These are phyloP conservation scores for Chrysochloris asiatica DNA, from an alignment of 2,113 vertebrate species.

Conservation along the genomic window DNA sequence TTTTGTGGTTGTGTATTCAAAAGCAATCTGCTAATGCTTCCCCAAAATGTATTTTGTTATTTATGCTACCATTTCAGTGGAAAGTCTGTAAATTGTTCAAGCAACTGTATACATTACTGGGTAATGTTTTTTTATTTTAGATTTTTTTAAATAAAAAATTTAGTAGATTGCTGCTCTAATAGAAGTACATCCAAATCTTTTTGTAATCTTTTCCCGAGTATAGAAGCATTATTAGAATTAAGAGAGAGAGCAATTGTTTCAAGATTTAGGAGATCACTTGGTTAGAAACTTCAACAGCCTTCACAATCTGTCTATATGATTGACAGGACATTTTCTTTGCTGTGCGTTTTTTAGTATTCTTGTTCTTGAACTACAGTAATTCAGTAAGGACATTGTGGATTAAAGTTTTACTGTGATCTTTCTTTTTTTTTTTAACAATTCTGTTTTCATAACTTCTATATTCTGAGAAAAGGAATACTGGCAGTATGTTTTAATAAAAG, in stretches of 20 bases:
- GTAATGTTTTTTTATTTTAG: constrained; percentile 78
- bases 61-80: constrained; percentile 87
- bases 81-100: constrained; percentile 85
- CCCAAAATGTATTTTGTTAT: constrained; percentile 87
- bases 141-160: constrained; percentile 58
- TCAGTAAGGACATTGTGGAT: constrained; percentile 75
- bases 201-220: constrained; percentile 77
- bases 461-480: constrained; percentile 76
- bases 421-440: constrained; percentile 67
- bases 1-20: constrained; percentile 90
- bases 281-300: constrained; percentile 87
- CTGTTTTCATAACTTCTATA: constrained; percentile 77
- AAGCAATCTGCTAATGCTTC: constrained; percentile 88
- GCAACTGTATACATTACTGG: constrained; percentile 86
- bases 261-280: constrained; percentile 81
- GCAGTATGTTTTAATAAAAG: constrained; percentile 82
- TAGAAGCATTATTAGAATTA: constrained; percentile 80
- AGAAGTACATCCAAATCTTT: constrained; percentile 81
- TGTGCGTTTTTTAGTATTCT: constrained; percentile 72
- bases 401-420: constrained; percentile 70
- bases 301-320: constrained; percentile 82
- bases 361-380: constrained; percentile 68
- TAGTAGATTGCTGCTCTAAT: constrained; percentile 84
- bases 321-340: constrained; percentile 77
- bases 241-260: constrained; percentile 77